These are phyloP conservation scores for Drosophila novamexicana DNA, from an alignment of 1,140 invertebrate species.

Conservation along the genomic window DNA sequence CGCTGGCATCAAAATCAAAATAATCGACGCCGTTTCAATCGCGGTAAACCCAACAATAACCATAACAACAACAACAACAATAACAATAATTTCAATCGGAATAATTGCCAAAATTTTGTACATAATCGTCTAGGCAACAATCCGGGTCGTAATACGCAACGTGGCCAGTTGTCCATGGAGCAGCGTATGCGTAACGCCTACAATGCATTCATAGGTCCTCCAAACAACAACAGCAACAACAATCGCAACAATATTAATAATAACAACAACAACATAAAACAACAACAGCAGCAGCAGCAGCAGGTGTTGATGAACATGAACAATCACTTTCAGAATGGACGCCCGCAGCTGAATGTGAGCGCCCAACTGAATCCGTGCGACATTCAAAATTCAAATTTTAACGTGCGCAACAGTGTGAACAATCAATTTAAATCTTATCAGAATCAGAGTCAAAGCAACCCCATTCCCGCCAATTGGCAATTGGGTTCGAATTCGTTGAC, in stretches of 20 bases:
- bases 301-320: conserved; percentile 14
- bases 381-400: conserved; percentile 1
- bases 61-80: conserved; percentile 7
- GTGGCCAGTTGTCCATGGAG: conserved; percentile 10
- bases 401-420: background rate
- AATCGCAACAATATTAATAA: conserved; percentile 13
- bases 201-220: conserved; percentile 17
- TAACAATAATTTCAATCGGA: conserved; percentile 5
- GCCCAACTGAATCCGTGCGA: background rate
- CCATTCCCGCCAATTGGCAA: background rate
- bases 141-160: conserved; percentile 21
- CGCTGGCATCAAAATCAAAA: background rate
- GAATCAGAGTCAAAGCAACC: background rate
- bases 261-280: background rate
- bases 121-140: conserved; percentile 10
- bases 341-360: background rate
- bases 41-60: background rate
- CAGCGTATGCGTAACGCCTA: conserved; percentile 32
- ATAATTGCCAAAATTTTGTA: background rate
- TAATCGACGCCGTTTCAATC: background rate
- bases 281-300: background rate
- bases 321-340: conserved; percentile 14
- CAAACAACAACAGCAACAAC: background rate
- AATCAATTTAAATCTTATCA: conserved; percentile 2
- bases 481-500: background rate